Base-by-base conservation (phyloP, 1,140 invertebrate species). In the Trialeurodes vaporariorum region DNA sequence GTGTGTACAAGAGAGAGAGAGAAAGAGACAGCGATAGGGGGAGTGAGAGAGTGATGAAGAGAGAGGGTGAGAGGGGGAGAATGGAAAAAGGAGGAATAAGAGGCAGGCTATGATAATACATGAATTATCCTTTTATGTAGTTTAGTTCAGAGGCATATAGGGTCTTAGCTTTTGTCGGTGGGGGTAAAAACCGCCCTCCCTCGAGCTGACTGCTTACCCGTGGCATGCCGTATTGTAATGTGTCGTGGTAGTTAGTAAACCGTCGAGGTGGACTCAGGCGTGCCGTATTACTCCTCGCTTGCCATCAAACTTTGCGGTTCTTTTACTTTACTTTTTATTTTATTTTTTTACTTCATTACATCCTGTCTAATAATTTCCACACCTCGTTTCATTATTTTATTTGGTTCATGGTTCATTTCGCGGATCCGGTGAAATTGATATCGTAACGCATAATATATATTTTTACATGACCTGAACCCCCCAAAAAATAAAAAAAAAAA, bases 51-150 rank as follows among this genome's bases (percentile, higher is more conserved):
- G n/a, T n/a, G 34, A 5, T 9, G 34, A 5, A 17, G 5, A 17
- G 34, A 49, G 34, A 49, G 34, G 17, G 34, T 9, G 17, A n/a
- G n/a, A n/a, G n/a, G n/a, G n/a, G n/a, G n/a, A n/a, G n/a, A n/a
- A n/a, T n/a, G n/a, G n/a, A 49, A 49, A 49, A 17, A 49, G 34
- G 34, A 49, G 34, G 34, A 49, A 49, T 49, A 49, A 49, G 34
- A 49, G 34, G 34, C 34, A 49, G 34, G 34, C 34, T 49, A 5
- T 17, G 34, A 49, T 49, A 49, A 49, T 49, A 49, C 34, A 49
- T 49, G 34, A 49, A 49, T 49, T 49, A 49, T 49, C 34, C 34
- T 49, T n/a, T n/a, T n/a, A n/a, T n/a, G n/a, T n/a, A n/a, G n/a
- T n/a, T n/a, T 49, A 49, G 34, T 49, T 49, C 34, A n/a, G n/a